Evolutionary conservation across 1,140 invertebrate genomes (phyloP).

Genomic region (Stenopsyche tienmushanensis): DNA sequence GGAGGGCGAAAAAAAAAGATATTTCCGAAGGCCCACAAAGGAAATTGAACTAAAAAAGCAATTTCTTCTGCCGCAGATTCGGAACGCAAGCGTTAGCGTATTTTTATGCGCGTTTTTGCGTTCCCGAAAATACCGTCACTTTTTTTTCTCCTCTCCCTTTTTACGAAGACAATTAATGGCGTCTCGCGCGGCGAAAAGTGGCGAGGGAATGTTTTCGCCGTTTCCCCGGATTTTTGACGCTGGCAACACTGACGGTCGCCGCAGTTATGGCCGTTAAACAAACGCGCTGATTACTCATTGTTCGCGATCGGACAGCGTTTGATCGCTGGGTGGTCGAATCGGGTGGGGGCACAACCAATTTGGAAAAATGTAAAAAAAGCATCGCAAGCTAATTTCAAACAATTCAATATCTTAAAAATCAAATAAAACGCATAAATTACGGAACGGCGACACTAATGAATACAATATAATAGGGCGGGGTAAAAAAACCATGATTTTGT

Average conservation of each 20-base stretch:
- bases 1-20: constrained; percentile 9
- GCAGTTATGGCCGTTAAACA: too few relatives aligned
- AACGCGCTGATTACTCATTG: too few relatives aligned
- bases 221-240: neutral
- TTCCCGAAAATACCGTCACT: constrained; percentile 10
- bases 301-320: too few relatives aligned
- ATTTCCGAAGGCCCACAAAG: constrained; percentile 5
- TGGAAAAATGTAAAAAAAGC: too few relatives aligned
- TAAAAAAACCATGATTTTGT: too few relatives aligned
- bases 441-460: too few relatives aligned
- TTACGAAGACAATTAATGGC: constrained; percentile 4
- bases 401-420: too few relatives aligned
- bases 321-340: too few relatives aligned
- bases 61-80: constrained; percentile 1
- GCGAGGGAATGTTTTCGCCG: neutral
- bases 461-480: too few relatives aligned
- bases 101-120: constrained; percentile 14
- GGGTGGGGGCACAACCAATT: too few relatives aligned
- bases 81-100: neutral
- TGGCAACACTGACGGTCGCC: neutral
- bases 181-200: neutral
- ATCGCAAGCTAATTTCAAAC: too few relatives aligned
- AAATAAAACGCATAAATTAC: too few relatives aligned
- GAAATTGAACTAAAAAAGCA: constrained; percentile 9
- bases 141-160: constrained; percentile 1